Evolutionary conservation across 2,113 vertebrate genomes (phyloP).

Genomic region (Zapornia atra): DNA sequence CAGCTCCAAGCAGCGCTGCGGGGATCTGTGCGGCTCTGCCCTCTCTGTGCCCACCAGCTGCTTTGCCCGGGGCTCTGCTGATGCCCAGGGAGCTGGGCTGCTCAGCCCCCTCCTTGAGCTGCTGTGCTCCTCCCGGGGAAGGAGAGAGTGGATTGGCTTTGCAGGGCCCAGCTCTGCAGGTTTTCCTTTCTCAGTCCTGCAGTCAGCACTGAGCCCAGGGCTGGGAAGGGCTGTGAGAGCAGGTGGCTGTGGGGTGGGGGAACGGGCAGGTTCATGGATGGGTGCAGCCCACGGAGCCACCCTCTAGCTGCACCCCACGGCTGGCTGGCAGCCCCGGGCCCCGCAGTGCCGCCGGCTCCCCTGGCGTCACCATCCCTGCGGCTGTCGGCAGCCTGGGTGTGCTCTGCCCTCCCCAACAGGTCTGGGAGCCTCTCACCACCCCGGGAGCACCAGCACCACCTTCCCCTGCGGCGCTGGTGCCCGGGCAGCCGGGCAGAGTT

Average conservation of each 20-base stretch:
- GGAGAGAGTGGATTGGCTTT: neutral
- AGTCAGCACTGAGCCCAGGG: too few species aligned
- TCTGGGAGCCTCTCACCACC: neutral
- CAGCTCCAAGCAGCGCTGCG: neutral
- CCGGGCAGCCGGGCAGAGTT: neutral
- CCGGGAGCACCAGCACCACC: accelerated
- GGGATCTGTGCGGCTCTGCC: neutral
- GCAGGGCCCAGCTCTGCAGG: too few species aligned
- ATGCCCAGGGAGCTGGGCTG: neutral
- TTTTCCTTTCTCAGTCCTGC: neutral
- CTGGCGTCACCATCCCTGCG: neutral
- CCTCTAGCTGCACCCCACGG: neutral
- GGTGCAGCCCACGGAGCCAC: neutral
- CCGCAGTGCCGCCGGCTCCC: neutral
- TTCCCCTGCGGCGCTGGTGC: neutral
- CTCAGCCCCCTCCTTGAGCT: too few species aligned
- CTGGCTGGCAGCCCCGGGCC: neutral
- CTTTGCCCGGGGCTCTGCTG: accelerated
- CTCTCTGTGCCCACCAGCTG: neutral
- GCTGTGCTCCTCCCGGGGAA: neutral
- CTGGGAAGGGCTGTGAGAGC: neutral
- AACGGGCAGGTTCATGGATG: neutral
- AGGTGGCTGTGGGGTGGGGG: neutral
- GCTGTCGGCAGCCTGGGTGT: accelerated
- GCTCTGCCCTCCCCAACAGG: neutral